Evolutionary conservation across 2,113 vertebrate genomes (phyloP).

Genomic region (Mormyrus lacerda): DNA sequence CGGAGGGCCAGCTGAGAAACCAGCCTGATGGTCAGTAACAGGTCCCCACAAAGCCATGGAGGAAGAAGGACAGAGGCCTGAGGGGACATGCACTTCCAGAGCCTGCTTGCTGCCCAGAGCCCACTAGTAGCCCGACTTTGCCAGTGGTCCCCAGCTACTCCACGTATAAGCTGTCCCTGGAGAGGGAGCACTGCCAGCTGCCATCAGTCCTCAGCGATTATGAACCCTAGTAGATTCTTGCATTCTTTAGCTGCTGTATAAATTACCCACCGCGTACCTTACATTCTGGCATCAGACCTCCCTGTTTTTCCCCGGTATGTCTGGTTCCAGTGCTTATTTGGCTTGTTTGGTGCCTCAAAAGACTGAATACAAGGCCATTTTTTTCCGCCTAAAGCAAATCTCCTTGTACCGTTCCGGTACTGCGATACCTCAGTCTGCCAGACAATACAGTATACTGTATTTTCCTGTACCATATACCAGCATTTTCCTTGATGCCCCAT

Average conservation of each 20-base stretch:
- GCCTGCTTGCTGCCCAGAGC: neutral
- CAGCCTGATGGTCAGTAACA: neutral
- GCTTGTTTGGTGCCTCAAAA: neutral
- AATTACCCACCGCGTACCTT: neutral
- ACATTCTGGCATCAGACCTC: neutral
- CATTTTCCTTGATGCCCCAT: neutral
- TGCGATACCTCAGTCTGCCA: neutral
- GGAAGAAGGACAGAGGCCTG: neutral
- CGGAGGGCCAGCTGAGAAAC: neutral
- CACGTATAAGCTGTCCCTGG: neutral
- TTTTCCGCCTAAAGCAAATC: neutral
- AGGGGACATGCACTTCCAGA: neutral
- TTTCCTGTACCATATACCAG: too few species aligned
- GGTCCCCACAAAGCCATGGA: neutral
- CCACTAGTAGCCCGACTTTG: neutral
- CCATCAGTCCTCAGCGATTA: too few species aligned
- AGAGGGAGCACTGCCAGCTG: neutral
- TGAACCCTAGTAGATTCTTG: neutral
- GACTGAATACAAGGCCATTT: neutral
- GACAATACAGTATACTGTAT: neutral
- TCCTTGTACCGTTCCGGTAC: neutral
- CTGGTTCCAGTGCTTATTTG: neutral
- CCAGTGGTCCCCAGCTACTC: neutral
- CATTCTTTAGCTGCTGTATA: neutral
- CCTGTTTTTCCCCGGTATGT: neutral